Evolutionary conservation across 2,113 vertebrate species (phyloP), one percentile per base, ranked within the genome.

Genomic region (Cebidichthys violaceus): DNA sequence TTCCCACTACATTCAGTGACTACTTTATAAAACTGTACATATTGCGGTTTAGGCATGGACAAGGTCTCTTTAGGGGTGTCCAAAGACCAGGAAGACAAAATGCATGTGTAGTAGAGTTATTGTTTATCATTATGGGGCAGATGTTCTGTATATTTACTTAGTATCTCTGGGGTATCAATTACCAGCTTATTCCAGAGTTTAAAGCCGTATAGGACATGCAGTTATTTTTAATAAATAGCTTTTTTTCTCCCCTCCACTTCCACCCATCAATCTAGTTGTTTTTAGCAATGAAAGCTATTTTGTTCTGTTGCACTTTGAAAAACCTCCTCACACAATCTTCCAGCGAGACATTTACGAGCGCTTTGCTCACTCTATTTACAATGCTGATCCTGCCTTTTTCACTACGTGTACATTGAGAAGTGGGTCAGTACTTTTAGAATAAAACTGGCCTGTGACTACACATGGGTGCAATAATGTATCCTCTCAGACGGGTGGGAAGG

Each of bases 381-480:
- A 29, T 50, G 61, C 33, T 67, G 77, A 71, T 45, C 8, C 27
- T 68, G 27, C 37, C 37, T 75, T 70, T 65, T 59, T 70, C 14
- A 15, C 33, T 4, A 15, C n/a, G 29, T 13, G 35, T 39, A 13
- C 41, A 6, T n/a, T 27, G 4, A 66, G 27, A 80, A 80, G 47
- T 70, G 59, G 64, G 70, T 77, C 62, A 70, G 35, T 31, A 3
- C 11, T 2, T 70, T 55, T 27, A 64, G 9, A 13, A 4, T 4
- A 35, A 22, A 66, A 43, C 27, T 15, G 11, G 47, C n/a, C n/a
- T 45, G 2, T 29, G 65, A 45, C 24, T 4, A 3, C 15, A 18
- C 9, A 29, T 66, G 62, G 14, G 39, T 33, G 37, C 11, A 45
- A 13, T 6, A 2, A 1, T 67, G 15, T 15, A 9, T 41, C 9